Base-by-base conservation (phyloP, 2,797 vertebrate species). In the Myotis pilosus region DNA sequence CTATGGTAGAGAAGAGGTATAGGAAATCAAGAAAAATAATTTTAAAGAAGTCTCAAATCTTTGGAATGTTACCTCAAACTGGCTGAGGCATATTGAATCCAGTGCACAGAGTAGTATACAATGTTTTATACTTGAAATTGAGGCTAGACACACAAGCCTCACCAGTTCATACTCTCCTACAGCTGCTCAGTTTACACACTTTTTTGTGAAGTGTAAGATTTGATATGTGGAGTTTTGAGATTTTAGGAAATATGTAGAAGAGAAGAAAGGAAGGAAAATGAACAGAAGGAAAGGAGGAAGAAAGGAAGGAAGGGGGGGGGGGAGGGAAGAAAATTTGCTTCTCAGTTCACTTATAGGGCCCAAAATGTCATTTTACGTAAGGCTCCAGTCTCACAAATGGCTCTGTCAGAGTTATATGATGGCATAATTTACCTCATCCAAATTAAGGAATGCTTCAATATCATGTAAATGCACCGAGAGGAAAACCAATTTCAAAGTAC, bases 401-500 rank as follows among this genome's bases (percentile, higher is more conserved):
- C 53, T 95, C 66, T 91, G 60, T 91, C 74, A 96, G 64, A 92
- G 53, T 82, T 95, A 72, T 55, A 72, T 64, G 60, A 96, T 57
- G 74, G 86, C 79, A 94, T 84, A 95, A 95, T 95, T 96, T 95
- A 88, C 90, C 8, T 94, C 17, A 76, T 89, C 57, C 92, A 92
- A 98, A 97, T 96, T 92, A 96, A 95, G 5, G 44, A 5, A 87
- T 79, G 25, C 33, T 92, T 94, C 74, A 47, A 89, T 89, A 68
- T 92, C 83, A 95, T 84, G 96, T 96, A 88, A 81, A 92, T 92
- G 49, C 6, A 90, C 96, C 95, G 41, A 89, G 44, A 90, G 69
- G 44, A 95, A 96, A 95, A 94, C 79, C 90, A 97, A 96, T 97
- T 90, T 47, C 57, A 64, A 84, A 62, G 78, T 92, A 71, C 83